Evolutionary conservation across 53 echinoderm and acorn worm species (phyloP).

Genomic region (Temnopleurus reevesii): DNA sequence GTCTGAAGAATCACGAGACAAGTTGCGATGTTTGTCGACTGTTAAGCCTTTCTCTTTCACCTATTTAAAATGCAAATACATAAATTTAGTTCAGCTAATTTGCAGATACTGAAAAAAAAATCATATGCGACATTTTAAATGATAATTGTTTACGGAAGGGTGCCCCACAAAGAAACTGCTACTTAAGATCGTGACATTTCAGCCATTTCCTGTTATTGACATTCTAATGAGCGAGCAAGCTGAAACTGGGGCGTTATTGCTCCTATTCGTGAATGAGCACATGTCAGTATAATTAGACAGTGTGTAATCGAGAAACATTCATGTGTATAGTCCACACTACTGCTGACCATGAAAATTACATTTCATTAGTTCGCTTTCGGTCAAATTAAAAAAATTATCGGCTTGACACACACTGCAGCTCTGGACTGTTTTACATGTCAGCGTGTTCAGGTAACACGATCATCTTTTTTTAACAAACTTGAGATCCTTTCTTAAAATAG

Average conservation of each 20-base stretch:
- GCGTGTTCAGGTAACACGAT: background rate
- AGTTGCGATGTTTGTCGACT: no score
- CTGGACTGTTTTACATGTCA: background rate
- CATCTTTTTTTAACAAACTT: background rate
- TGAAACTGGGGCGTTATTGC: background rate
- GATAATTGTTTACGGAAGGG: no score
- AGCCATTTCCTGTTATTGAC: background rate
- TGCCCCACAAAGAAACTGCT: no score
- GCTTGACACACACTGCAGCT: no score
- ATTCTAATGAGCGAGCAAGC: background rate
- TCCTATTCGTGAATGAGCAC: background rate
- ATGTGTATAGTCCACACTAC: background rate
- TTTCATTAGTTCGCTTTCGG: background rate
- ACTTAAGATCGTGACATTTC: no score
- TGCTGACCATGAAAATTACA: background rate
- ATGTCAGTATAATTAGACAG: background rate
- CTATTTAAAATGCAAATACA: no score
- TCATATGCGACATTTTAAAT: no score
- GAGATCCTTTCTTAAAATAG: slow-evolving; percentile 7
- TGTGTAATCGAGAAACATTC: background rate
- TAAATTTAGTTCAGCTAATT: no score
- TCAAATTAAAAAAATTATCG: background rate
- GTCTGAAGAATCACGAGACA: no score
- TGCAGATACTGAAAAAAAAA: no score
- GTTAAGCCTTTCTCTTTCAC: no score